A percentile compares a stretch with the other conserved stretches of the same genome.
phyloP scores from a whole-genome alignment of 2,113 vertebrate genomes.

The Periophthalmodon schlosseri region DNA sequence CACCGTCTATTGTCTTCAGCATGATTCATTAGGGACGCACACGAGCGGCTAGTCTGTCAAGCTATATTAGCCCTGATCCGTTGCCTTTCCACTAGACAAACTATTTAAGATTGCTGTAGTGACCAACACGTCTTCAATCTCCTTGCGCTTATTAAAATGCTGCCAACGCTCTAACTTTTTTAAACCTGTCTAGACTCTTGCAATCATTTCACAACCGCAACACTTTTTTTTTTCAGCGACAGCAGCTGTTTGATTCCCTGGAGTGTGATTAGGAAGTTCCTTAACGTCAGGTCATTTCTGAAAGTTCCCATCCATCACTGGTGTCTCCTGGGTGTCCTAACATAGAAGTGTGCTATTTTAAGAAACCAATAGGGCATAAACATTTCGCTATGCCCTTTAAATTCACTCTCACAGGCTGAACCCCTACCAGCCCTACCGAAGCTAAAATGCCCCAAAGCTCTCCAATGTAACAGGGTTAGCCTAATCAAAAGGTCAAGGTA shows the following conservation, averaged over 20 bases:
- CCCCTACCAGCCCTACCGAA: slow-evolving; percentile 9
- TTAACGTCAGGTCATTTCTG: slow-evolving; percentile 26
- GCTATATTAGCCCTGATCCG: slow-evolving; percentile 50
- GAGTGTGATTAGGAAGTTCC: slow-evolving; percentile 23
- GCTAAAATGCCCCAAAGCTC: slow-evolving; percentile 5
- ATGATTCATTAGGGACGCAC: slow-evolving; percentile 31
- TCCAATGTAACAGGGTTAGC: slow-evolving; percentile 4
- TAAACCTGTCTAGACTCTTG: not conserved
- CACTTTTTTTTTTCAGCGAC: slow-evolving; percentile 5
- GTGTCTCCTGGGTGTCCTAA: slow-evolving; percentile 33
- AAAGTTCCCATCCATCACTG: slow-evolving; percentile 53
- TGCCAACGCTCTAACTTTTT: slow-evolving; percentile 7
- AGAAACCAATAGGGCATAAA: slow-evolving; percentile 21
- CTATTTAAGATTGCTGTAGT: slow-evolving; percentile 5
- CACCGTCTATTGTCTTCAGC: slow-evolving; percentile 25
- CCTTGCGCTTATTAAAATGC: slow-evolving; percentile 7
- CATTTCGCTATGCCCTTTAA: slow-evolving; percentile 28
- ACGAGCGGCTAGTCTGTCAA: slow-evolving; percentile 28
- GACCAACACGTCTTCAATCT: not conserved
- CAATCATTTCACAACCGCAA: not conserved
- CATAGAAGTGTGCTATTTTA: slow-evolving; percentile 28
- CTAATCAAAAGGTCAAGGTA: slow-evolving; percentile 57
- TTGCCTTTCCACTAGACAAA: slow-evolving; percentile 42
- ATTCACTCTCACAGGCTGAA: slow-evolving; percentile 22
- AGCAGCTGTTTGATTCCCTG: slow-evolving; percentile 26